Evolutionary conservation across 2,797 vertebrate species (phyloP).

Genomic region (Ciconia nigra): DNA sequence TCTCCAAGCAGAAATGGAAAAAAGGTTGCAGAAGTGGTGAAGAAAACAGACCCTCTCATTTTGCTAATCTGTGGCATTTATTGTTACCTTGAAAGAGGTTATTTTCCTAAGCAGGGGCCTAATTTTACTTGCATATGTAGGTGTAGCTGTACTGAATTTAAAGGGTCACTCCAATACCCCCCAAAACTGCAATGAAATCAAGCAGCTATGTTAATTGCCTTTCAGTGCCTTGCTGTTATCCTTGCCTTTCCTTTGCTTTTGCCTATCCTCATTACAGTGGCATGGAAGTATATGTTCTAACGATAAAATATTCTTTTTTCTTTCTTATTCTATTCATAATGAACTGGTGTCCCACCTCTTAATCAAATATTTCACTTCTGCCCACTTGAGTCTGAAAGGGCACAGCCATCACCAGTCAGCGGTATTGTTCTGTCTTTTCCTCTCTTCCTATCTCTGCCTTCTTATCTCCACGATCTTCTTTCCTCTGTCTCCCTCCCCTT

Average conservation of each 20-base stretch:
- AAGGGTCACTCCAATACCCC: neutral
- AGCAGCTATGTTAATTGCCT: neutral
- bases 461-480: slow-evolving; percentile 38
- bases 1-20: neutral
- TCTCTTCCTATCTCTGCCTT: neutral
- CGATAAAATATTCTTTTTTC: neutral
- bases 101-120: neutral
- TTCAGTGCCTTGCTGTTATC: neutral
- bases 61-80: neutral
- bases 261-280: neutral
- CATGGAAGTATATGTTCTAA: neutral
- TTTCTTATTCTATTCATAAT: neutral
- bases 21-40: neutral
- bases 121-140: neutral
- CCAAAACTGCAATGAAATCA: neutral
- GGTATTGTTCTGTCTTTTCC: slow-evolving; percentile 2
- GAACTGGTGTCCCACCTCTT: neutral
- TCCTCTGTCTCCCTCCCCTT: neutral
- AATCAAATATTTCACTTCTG: neutral
- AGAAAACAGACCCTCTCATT: neutral
- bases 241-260: neutral
- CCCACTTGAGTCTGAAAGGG: neutral
- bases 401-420: neutral
- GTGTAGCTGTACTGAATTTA: neutral
- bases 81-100: neutral